Conservation (phyloP, 2,113 vertebrate genomes). For the Sinocyclocheilus rhinocerous region DNA sequence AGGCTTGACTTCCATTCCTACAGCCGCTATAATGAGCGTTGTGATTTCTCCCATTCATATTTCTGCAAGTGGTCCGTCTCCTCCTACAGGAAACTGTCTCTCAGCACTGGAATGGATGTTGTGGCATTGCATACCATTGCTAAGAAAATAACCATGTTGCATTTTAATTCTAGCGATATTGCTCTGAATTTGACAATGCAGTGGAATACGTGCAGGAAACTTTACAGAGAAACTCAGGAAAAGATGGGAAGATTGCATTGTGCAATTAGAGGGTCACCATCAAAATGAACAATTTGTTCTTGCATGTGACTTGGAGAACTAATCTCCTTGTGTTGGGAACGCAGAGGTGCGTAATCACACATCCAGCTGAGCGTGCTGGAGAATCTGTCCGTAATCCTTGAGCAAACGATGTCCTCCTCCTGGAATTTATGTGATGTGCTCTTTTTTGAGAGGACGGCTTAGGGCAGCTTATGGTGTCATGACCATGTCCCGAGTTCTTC, state of each 20-base stretch:
- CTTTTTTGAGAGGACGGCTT: constrained; percentile 21
- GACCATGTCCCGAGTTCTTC: not conserved
- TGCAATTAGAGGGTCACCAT: not conserved
- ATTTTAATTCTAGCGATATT: not conserved
- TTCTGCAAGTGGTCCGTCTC: not conserved
- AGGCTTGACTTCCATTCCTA: not conserved
- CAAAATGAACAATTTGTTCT: not conserved
- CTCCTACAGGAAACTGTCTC: constrained; percentile 20
- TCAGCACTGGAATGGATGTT: not conserved
- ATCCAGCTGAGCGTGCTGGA: constrained; percentile 7
- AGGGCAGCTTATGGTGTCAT: constrained; percentile 28
- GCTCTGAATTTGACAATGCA: not conserved
- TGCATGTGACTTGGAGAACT: not conserved
- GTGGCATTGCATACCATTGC: not conserved
- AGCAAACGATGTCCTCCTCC: constrained; percentile 40
- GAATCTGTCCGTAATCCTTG: constrained; percentile 9
- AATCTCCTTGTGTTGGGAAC: constrained; percentile 4
- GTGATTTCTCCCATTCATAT: not conserved
- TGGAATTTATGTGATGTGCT: constrained; percentile 22
- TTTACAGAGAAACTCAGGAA: not conserved
- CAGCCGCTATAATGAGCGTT: too few species aligned
- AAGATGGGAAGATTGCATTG: not conserved
- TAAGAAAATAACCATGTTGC: not conserved
- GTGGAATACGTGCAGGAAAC: not conserved
- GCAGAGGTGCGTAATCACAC: constrained; percentile 27